Percentiles rank a stretch among this genome's conserved stretches.
Evolutionary conservation across 2,113 vertebrate genomes (phyloP).

Genomic region (Amphiprion ocellaris): DNA sequence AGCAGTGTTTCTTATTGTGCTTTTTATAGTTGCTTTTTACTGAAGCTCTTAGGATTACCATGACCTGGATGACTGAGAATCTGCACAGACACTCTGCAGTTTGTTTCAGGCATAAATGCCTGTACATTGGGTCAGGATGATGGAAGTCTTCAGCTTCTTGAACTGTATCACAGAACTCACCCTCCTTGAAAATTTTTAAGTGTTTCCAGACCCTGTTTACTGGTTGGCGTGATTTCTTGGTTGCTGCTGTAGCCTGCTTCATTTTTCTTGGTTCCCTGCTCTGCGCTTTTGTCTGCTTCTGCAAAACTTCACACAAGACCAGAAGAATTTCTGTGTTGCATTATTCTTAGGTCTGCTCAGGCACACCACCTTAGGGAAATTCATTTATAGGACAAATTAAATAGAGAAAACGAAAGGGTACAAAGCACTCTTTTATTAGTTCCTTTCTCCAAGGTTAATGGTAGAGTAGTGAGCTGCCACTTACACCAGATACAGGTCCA

Average conservation of each 20-base stretch:
- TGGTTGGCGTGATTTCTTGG: slow-evolving; percentile 21
- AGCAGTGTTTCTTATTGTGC: no score
- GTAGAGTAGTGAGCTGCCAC: slow-evolving; percentile 40
- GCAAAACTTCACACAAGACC: slow-evolving; percentile 13
- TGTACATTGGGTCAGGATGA: background rate
- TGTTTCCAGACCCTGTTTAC: slow-evolving; percentile 38
- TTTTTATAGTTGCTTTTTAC: no score
- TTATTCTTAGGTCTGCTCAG: slow-evolving; percentile 36
- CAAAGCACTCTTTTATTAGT: slow-evolving; percentile 57
- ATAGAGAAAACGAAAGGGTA: slow-evolving; percentile 46
- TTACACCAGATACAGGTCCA: slow-evolving; percentile 41
- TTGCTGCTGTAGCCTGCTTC: slow-evolving; percentile 17
- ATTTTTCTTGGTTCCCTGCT: background rate
- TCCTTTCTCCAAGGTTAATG: slow-evolving; percentile 66
- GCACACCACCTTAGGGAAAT: slow-evolving; percentile 54
- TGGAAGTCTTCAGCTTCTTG: background rate
- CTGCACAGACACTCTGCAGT: background rate
- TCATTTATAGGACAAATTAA: slow-evolving; percentile 67
- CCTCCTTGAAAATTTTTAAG: background rate
- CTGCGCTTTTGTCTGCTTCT: slow-evolving; percentile 3
- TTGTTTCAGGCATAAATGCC: slow-evolving; percentile 2
- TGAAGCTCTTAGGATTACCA: no score
- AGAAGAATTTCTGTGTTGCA: slow-evolving; percentile 23
- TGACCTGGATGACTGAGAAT: no score
- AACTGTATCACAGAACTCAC: background rate